Evolutionary conservation across 2,888 invertebrate genomes (phyloP), one percentile per base, ranked within the genome.

Genomic region (Epinotia brunnichana): DNA sequence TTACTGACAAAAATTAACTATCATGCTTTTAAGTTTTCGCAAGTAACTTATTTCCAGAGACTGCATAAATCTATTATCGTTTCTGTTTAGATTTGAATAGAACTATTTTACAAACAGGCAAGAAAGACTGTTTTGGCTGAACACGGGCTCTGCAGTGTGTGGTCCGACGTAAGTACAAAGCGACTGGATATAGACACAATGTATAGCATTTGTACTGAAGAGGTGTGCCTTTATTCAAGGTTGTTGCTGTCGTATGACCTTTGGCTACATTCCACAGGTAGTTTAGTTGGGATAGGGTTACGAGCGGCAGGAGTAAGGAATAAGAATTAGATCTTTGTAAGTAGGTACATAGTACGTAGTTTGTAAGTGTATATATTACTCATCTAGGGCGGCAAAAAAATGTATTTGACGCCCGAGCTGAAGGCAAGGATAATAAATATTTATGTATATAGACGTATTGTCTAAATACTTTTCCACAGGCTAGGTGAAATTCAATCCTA

Each of bases 191-290:
- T 17, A 59, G 54, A 15, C 54, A 59, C 41, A 44, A 66, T 67
- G 75, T 70, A 76, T 63, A 74, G 62, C 63, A 74, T 78, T 69
- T 62, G 63, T 62, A 57, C 76, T 76, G 74, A 80, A 77, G 80
- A 85, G 83, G 83, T 78, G 83, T 76, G 82, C 78, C 79, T 75
- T 74, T 74, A 77, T 80, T 81, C 86, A 87, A 87, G 87, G 87
- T 78, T 82, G 80, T 68, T 62, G 57, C 82, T 83, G 80, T 85
- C 77, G 76, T 75, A 78, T 82, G 83, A 86, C 86, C 87, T 87
- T 85, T 82, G 77, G 62, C 69, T 53, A 73, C 69, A 73, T 68
- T 72, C 56, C 56, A 73, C 61, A 63, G 69, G 73, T 63, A 73
- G 54, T 67, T 67, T 24, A 57, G 57, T 54, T 51, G 57, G 59